Conservation (phyloP, 2,888 invertebrate genomes). For the Ectemnius cavifrons region DNA sequence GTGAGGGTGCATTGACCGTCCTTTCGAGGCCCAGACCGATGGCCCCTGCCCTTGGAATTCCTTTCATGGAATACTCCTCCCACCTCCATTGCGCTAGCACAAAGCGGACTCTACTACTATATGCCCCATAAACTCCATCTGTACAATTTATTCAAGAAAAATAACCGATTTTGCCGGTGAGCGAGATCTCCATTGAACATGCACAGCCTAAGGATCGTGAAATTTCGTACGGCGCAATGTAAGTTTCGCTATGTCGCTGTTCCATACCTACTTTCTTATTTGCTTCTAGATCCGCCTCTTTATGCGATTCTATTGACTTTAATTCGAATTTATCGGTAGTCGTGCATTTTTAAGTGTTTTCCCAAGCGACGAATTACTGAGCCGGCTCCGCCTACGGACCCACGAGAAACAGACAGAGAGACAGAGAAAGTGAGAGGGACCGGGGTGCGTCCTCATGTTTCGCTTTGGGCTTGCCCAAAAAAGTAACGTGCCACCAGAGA, state of each 20-base stretch:
- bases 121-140: conserved; percentile 36
- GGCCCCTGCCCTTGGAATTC: conserved; percentile 58
- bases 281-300: no score
- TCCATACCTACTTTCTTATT: no score
- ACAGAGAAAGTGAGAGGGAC: no score
- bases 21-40: conserved; percentile 52
- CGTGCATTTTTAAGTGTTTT: neutral
- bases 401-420: neutral
- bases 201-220: no score
- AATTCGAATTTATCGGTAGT: neutral
- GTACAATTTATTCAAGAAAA: conserved; percentile 24
- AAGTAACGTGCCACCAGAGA: conserved; percentile 18
- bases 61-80: conserved; percentile 50
- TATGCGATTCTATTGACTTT: no score
- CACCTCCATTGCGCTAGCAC: conserved; percentile 21
- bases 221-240: no score
- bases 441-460: no score
- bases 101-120: neutral
- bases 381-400: neutral
- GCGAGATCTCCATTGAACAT: conserved; percentile 5
- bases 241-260: no score
- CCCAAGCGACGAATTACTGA: neutral
- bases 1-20: conserved; percentile 60
- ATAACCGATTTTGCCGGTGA: neutral
- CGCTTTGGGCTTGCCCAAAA: conserved; percentile 32